Percentiles rank a stretch among this genome's conserved stretches.
Evolutionary conservation across 2,888 invertebrate species (phyloP).

Genomic region (Leucoptera coffeella): DNA sequence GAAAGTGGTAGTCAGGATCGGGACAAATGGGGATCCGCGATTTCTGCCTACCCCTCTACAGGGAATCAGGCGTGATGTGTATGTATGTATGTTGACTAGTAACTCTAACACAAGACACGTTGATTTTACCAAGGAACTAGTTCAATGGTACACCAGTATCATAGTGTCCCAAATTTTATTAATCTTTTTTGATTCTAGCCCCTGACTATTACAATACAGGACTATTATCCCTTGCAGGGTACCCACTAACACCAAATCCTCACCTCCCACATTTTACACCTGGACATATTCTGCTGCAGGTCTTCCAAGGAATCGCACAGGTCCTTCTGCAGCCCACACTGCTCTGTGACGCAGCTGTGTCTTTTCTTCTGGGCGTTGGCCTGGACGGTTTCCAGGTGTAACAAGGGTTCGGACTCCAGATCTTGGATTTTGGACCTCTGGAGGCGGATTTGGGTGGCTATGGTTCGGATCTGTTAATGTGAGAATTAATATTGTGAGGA

Average conservation of each 20-base stretch:
- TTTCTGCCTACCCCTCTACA: too few relatives aligned
- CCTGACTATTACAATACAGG: too few relatives aligned
- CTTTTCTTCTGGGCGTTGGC: conserved; percentile 6
- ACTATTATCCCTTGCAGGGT: too few relatives aligned
- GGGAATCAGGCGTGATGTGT: too few relatives aligned
- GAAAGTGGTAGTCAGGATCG: too few relatives aligned
- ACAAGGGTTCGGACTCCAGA: conserved; percentile 19
- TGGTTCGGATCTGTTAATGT: conserved; percentile 18
- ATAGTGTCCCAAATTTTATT: too few relatives aligned
- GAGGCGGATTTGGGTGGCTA: conserved; percentile 20
- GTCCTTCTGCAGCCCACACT: conserved; percentile 18
- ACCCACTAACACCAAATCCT: not conserved
- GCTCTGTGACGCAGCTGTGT: conserved; percentile 16
- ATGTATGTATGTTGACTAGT: too few relatives aligned
- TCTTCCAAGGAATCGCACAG: conserved; percentile 11
- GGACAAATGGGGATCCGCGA: too few relatives aligned
- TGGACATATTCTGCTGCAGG: conserved; percentile 14
- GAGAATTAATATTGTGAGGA: not conserved
- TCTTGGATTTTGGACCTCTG: conserved; percentile 21
- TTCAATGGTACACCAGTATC: too few relatives aligned
- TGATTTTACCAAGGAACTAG: too few relatives aligned
- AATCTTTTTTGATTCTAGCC: too few relatives aligned
- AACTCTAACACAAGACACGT: too few relatives aligned
- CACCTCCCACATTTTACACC: conserved; percentile 24
- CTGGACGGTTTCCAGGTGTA: conserved; percentile 20